phyloP scores from a whole-genome alignment of 2,888 invertebrate species.

The Himalopsyche anomala region DNA sequence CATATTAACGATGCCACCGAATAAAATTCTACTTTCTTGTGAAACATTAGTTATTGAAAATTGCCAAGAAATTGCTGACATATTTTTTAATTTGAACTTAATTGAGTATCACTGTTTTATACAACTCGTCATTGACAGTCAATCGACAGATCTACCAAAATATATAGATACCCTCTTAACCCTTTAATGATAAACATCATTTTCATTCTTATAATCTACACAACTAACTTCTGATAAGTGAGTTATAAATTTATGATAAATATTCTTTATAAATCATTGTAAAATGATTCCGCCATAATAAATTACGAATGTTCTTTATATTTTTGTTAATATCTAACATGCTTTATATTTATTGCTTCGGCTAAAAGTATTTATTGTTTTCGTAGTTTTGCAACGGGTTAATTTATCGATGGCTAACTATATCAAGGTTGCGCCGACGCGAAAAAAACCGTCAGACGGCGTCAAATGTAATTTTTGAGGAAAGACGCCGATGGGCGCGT shows the following conservation, averaged over 20 bases:
- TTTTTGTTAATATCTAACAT: slow-evolving; percentile 3
- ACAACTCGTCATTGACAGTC: slow-evolving; percentile 13
- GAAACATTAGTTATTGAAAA: too few species aligned
- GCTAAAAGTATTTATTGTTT: slow-evolving; percentile 37
- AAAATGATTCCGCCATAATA: slow-evolving; percentile 40
- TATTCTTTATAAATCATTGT: not conserved
- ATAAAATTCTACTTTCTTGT: too few species aligned
- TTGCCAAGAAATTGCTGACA: too few species aligned
- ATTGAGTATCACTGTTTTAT: slow-evolving; percentile 16
- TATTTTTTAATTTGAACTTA: not conserved
- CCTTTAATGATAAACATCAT: not conserved
- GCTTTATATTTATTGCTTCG: slow-evolving; percentile 33
- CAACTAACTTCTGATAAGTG: not conserved
- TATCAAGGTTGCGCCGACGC: slow-evolving; percentile 54
- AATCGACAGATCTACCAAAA: not conserved
- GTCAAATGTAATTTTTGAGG: slow-evolving; percentile 32
- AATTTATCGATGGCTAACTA: slow-evolving; percentile 51
- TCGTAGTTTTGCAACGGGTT: slow-evolving; percentile 43
- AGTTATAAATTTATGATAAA: not conserved
- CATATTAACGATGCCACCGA: too few species aligned
- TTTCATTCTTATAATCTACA: too few species aligned
- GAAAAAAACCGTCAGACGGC: slow-evolving; percentile 44
- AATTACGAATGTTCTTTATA: slow-evolving; percentile 21
- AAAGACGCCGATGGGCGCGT: slow-evolving; percentile 35
- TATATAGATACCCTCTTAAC: not conserved